Evolutionary conservation across 2,113 vertebrate species (phyloP), one percentile per base, ranked within the genome.

Genomic region (Ctenodactylus gundi): DNA sequence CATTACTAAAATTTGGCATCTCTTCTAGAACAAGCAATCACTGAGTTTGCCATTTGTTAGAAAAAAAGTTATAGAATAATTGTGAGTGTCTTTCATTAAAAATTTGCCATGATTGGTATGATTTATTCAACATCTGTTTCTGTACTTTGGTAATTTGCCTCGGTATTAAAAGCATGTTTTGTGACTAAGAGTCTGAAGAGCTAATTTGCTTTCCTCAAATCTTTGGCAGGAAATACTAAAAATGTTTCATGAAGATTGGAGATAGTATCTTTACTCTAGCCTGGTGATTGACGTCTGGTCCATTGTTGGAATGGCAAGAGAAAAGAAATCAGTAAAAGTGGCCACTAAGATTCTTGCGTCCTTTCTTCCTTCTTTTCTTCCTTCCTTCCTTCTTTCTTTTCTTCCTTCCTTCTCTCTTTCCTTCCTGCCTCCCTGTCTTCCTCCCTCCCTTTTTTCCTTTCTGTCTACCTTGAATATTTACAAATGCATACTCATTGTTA

Each of bases 171-270:
- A 58, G 88, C 58, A 36, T 88, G 57, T 92, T 90, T 91, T 75
- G 62, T 75, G 85, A 68, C 39, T 75, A 20, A 68, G 88, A 90
- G 36, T 93, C 76, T 92, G 27, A 85, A 76, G 77, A 88, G 34
- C 73, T 95, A 36, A 94, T 95, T 95, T 95, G 41, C 46, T 94
- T 91, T 80, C 83, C 65, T 78, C 7, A 1, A 82, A 57, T 88
- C 77, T 62, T 94, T 92, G 85, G 64, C 57, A 93, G 86, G 29
- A 93, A 85, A 57, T 77, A n/a, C 81, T 90, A 73, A 88, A 93
- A 86, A 21, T 41, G 11, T 82, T 93, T 90, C 17, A 11, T 81
- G 73, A 46, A 57, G 29, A 82, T 49, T 94, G 70, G 67, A 93
- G 76, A 84, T 39, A 39, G 6, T 12, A 18, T 60, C 80, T 72